phyloP scores from a whole-genome alignment of 2,888 invertebrate species.

The Synanthedon formicaeformis region DNA sequence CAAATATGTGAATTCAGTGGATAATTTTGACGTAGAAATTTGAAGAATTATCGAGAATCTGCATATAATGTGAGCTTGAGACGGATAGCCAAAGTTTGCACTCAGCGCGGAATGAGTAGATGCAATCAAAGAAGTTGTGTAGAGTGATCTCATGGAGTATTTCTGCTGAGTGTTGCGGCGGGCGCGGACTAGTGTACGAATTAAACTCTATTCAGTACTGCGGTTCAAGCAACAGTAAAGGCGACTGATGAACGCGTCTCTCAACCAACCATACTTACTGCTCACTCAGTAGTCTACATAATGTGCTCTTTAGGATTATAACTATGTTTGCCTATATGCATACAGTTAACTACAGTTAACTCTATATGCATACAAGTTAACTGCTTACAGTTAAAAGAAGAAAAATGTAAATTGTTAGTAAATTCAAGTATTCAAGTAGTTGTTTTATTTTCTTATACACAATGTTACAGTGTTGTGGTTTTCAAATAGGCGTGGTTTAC shows the following conservation, averaged over 20 bases:
- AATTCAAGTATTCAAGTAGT: too few relatives aligned
- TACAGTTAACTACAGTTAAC: too few relatives aligned
- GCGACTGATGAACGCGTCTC: not conserved
- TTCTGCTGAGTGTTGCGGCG: constrained; percentile 23
- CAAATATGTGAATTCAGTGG: too few relatives aligned
- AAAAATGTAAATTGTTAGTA: too few relatives aligned
- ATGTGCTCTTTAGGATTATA: not conserved
- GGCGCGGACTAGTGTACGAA: constrained; percentile 18
- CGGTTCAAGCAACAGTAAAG: constrained; percentile 1
- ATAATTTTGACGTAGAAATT: too few relatives aligned
- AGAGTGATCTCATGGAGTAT: constrained; percentile 22
- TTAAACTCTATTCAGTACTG: constrained; percentile 28
- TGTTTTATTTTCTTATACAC: too few relatives aligned
- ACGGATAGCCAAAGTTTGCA: not conserved
- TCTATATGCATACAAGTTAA: not conserved
- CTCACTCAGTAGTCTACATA: constrained; percentile 1
- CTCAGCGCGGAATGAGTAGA: constrained; percentile 6
- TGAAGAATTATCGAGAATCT: too few relatives aligned
- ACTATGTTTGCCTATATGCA: not conserved
- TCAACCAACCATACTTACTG: not conserved
- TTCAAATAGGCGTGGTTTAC: too few relatives aligned
- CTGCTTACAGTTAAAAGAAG: too few relatives aligned
- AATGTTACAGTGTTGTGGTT: too few relatives aligned
- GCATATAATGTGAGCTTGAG: too few relatives aligned
- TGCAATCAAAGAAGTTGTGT: constrained; percentile 22